A percentile compares a stretch with the other conserved stretches of the same genome.
These are phyloP conservation scores for Acronicta aceris DNA, from an alignment of 2,888 invertebrate genomes.

Conservation along the genomic window DNA sequence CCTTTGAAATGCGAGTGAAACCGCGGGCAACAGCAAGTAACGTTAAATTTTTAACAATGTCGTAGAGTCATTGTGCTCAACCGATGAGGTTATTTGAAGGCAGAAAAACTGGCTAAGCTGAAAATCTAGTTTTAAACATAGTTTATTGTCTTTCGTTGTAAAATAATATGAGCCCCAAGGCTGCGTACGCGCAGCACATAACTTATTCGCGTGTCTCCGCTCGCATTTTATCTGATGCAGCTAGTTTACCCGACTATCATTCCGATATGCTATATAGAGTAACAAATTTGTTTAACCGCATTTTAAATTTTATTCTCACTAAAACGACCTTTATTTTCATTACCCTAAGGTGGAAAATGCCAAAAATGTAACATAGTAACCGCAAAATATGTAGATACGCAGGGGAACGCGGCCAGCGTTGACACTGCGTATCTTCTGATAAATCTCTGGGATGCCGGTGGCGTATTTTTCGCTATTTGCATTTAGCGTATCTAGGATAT, in stretches of 20 bases:
- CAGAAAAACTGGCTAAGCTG: too few relatives aligned
- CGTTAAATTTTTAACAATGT: too few relatives aligned
- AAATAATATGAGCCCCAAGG: slow-evolving; percentile 29
- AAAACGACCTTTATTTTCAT: neutral
- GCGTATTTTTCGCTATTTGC: slow-evolving; percentile 74
- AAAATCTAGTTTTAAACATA: slow-evolving; percentile 3
- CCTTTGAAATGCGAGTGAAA: too few relatives aligned
- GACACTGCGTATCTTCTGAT: slow-evolving; percentile 56
- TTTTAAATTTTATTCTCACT: neutral
- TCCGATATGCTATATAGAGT: slow-evolving; percentile 59
- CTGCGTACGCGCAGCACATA: slow-evolving; percentile 16
- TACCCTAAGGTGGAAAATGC: neutral
- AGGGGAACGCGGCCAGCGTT: slow-evolving; percentile 33
- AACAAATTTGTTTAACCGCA: slow-evolving; percentile 47
- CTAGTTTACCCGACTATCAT: slow-evolving; percentile 57
- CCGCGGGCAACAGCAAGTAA: too few relatives aligned
- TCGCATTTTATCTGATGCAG: slow-evolving; percentile 60
- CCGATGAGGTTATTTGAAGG: too few relatives aligned
- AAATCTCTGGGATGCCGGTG: slow-evolving; percentile 60
- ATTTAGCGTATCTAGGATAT: slow-evolving; percentile 59
- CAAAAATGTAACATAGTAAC: neutral
- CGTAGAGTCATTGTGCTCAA: too few relatives aligned
- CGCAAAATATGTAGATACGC: slow-evolving; percentile 25
- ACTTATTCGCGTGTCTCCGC: slow-evolving; percentile 51
- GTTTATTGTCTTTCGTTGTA: slow-evolving; percentile 27